These are phyloP conservation scores for Cotesia congregata DNA, from an alignment of 2,888 invertebrate genomes.

Conservation along the genomic window DNA sequence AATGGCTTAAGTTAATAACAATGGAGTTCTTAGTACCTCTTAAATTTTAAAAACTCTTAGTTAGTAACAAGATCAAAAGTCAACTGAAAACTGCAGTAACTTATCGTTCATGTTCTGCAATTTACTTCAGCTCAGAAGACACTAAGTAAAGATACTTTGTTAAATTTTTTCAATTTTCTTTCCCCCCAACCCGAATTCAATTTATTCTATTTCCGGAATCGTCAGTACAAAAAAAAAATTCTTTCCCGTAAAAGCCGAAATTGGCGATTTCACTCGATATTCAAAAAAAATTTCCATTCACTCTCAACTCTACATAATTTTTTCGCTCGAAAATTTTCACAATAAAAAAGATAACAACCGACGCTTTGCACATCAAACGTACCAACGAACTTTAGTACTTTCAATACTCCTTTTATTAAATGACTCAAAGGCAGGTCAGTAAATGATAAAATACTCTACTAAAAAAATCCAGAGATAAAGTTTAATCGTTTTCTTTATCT, in stretches of 20 bases:
- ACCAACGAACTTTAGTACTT: conserved; percentile 7
- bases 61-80: background rate
- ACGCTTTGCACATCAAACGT: conserved; percentile 25
- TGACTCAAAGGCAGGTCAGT: conserved; percentile 12
- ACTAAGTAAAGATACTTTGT: background rate
- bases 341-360: background rate
- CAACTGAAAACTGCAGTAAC: background rate
- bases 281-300: background rate
- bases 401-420: conserved; percentile 22
- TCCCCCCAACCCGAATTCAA: background rate
- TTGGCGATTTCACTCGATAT: background rate
- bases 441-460: background rate
- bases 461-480: background rate
- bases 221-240: background rate
- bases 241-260: background rate
- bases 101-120: background rate
- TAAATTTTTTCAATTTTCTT: background rate
- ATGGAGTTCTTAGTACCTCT: background rate
- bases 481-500: too few relatives aligned
- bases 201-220: background rate
- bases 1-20: background rate
- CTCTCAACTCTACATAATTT: background rate
- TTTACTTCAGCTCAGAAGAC: background rate
- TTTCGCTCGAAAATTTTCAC: background rate
- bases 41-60: background rate